phyloP scores from a whole-genome alignment of 2,888 invertebrate genomes.

The Muscina levida region DNA sequence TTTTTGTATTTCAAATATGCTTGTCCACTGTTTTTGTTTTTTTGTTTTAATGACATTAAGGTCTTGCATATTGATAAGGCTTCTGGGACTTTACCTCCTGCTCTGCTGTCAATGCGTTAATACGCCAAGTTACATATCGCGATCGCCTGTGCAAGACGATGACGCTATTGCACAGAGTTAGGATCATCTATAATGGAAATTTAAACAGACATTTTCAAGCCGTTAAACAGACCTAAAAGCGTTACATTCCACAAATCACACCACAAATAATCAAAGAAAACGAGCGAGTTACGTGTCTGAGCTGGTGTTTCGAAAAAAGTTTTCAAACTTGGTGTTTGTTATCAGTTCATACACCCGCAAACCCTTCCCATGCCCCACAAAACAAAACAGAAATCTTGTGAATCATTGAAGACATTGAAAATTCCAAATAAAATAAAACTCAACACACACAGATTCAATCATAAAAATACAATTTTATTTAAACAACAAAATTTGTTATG shows the following conservation, averaged over 20 bases:
- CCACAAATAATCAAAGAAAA: slow-evolving; percentile 12
- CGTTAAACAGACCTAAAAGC: slow-evolving; percentile 16
- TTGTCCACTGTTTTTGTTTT: too few species aligned
- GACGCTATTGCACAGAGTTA: too few species aligned
- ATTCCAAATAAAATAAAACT: slow-evolving; percentile 19
- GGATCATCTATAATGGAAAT: slow-evolving; percentile 19
- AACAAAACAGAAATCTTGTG: too few species aligned
- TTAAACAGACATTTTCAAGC: slow-evolving; percentile 27
- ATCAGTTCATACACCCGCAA: background rate
- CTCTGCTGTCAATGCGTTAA: background rate
- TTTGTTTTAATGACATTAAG: slow-evolving; percentile 41
- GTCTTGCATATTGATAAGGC: slow-evolving; percentile 39
- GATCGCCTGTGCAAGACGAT: too few species aligned
- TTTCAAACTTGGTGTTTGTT: too few species aligned
- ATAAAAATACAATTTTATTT: slow-evolving; percentile 63
- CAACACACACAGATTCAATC: slow-evolving; percentile 43
- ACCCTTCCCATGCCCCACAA: too few species aligned
- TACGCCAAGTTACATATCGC: too few species aligned
- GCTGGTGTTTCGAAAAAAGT: too few species aligned
- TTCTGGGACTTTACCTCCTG: background rate
- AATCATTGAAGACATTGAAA: too few species aligned
- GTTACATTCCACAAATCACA: slow-evolving; percentile 15
- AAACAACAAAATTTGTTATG: slow-evolving; percentile 58
- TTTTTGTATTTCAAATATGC: slow-evolving; percentile 28
- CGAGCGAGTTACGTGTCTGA: background rate